Base-by-base conservation (phyloP, 2,113 vertebrate genomes). In the Halichoeres trimaculatus region DNA sequence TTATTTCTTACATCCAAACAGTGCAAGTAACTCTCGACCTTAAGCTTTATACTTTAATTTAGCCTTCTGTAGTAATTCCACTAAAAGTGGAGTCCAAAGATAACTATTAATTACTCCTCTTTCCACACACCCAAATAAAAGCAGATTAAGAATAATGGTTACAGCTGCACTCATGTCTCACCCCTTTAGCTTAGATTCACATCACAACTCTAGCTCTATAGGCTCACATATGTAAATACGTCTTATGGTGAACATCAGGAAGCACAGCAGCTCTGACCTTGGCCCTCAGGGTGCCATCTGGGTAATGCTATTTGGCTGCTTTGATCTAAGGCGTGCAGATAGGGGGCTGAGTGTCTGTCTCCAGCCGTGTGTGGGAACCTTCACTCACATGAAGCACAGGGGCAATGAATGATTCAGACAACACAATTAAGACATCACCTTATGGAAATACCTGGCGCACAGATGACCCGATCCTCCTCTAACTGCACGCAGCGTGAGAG, bases 221-320 rank as follows among this genome's bases (percentile, higher is more conserved):
- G 59, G 22, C 57, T 43, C 67, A 58, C 50, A 38, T 30, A 47
- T 74, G 47, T 55, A 24, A 79, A 66, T 63, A 2, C 45, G 24
- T 62, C 52, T 43, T 13, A 14, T 57, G 35, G 54, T 69, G 68
- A 43, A 71, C 50, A 53, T 41, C 22, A 35, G 67, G 63, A 67
- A 69, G 47, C 41, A 59, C 50, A 60, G 57, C 20, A 3, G 47
- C 64, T 73, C 20, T 87, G 59, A 82, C 79, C 80, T 80, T 19
- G 61, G 68, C 73, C 84, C 84, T 71, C 57, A 55, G 71, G 85
- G 78, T 54, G 34, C 58, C 70, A 74, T 83, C 76, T 75, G 62
- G 73, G 24, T 87, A 85, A 88, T 69, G 78, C 56, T 74, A 54
- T 88, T 84, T 83, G 76, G 74, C 78, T 69, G 59, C 75, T 73